Percentiles rank a stretch among this genome's conserved stretches.
Evolutionary conservation across 2,888 invertebrate species (phyloP).

Genomic region (Drosophila subsilvestris): DNA sequence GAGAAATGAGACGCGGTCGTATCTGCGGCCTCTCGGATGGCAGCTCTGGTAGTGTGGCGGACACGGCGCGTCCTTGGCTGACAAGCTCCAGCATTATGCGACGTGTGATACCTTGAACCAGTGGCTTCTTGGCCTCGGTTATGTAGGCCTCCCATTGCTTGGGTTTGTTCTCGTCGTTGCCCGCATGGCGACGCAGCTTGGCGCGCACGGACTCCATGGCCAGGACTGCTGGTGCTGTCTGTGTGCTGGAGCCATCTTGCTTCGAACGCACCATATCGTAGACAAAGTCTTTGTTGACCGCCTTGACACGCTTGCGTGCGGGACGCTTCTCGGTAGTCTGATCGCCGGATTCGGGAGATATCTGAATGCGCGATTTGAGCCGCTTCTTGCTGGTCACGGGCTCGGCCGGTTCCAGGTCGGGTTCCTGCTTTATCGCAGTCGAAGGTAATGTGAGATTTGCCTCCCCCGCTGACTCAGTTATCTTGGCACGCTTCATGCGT

Average conservation of each 20-base stretch:
- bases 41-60: conserved; percentile 81
- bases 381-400: conserved; percentile 47
- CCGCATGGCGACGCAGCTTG: conserved; percentile 69
- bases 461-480: conserved; percentile 35
- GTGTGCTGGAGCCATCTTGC: conserved; percentile 59
- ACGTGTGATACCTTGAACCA: conserved; percentile 71
- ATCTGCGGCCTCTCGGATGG: conserved; percentile 82
- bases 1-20: conserved; percentile 75
- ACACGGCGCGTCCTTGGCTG: conserved; percentile 77
- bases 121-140: conserved; percentile 57
- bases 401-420: conserved; percentile 41
- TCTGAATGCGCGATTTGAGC: conserved; percentile 64
- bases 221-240: conserved; percentile 13
- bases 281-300: conserved; percentile 89
- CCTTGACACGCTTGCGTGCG: conserved; percentile 87
- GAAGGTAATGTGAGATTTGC: conserved; percentile 29
- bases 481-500: conserved; percentile 61
- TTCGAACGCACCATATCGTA: conserved; percentile 86
- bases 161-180: conserved; percentile 47
- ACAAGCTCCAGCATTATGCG: conserved; percentile 74
- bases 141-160: conserved; percentile 58
- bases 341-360: conserved; percentile 61
- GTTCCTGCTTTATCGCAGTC: conserved; percentile 52
- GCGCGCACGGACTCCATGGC: conserved; percentile 50
- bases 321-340: conserved; percentile 84